Conservation (phyloP, 2,797 vertebrate species). For the Hemibagrus guttatus region DNA sequence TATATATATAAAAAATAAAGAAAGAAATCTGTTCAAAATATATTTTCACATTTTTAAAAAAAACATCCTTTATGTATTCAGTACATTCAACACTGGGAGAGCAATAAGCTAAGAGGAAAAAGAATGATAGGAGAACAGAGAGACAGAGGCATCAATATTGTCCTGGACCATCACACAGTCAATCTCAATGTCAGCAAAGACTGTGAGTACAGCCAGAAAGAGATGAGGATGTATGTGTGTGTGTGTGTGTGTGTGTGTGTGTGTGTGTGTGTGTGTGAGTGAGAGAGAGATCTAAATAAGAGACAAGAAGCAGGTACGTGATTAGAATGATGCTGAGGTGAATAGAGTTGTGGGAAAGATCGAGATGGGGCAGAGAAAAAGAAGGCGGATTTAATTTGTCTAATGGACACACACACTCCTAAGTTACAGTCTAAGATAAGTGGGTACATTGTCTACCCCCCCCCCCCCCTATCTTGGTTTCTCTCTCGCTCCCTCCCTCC, state of each 20-base stretch:
- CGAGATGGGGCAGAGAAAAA: constrained; percentile 44
- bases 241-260: constrained; percentile 50
- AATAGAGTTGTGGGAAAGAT: constrained; percentile 18
- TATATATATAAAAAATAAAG: too few species aligned
- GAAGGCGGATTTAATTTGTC: constrained; percentile 67
- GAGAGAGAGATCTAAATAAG: constrained; percentile 61
- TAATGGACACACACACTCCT: constrained; percentile 65
- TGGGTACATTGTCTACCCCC: not conserved
- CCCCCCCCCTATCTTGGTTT: not conserved
- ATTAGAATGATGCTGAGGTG: constrained; percentile 58
- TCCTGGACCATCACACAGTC: constrained; percentile 42
- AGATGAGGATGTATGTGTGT: constrained; percentile 41
- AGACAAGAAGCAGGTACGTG: constrained; percentile 57
- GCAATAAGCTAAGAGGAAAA: not conserved
- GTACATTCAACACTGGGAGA: too few species aligned
- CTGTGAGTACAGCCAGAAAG: constrained; percentile 57
- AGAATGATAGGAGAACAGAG: not conserved
- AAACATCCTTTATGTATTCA: too few species aligned
- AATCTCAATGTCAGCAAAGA: constrained; percentile 74
- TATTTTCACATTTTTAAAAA: too few species aligned
- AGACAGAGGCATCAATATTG: not conserved
- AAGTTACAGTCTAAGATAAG: not conserved
- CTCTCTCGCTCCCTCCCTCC: too few species aligned
- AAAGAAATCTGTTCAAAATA: too few species aligned
- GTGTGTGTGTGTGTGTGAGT: constrained; percentile 48